A percentile compares a stretch with the other conserved stretches of the same genome.
Conservation (phyloP, 2,888 invertebrate species). For the Tiliacea aurago region DNA sequence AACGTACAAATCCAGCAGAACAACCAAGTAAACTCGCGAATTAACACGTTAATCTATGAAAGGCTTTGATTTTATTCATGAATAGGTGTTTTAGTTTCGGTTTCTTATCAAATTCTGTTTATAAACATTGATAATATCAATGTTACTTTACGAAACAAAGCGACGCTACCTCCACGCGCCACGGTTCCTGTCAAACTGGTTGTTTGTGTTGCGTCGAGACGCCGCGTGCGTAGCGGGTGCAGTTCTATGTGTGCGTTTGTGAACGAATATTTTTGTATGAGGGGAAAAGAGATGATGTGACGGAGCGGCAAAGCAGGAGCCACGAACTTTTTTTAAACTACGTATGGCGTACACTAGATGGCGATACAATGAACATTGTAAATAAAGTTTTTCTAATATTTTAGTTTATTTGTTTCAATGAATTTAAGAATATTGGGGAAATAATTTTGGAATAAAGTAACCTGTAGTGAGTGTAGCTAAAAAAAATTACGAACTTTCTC, state of each 20-base stretch:
- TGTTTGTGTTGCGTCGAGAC: slow-evolving; percentile 59
- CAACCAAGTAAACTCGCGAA: slow-evolving; percentile 71
- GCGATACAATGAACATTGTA: slow-evolving; percentile 24
- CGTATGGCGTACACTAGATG: slow-evolving; percentile 51
- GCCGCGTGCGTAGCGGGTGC: slow-evolving; percentile 37
- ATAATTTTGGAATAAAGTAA: background rate
- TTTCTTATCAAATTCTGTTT: slow-evolving; percentile 79
- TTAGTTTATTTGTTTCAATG: background rate
- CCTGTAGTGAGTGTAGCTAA: background rate
- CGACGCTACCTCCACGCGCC: slow-evolving; percentile 76
- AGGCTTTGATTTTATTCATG: slow-evolving; percentile 75
- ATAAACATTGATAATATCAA: slow-evolving; percentile 87
- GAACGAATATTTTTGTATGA: slow-evolving; percentile 57
- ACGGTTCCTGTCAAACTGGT: slow-evolving; percentile 86
- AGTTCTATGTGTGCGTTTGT: slow-evolving; percentile 52
- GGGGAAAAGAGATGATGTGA: slow-evolving; percentile 42
- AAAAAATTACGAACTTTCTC: background rate
- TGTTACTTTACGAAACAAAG: slow-evolving; percentile 75
- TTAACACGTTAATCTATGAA: slow-evolving; percentile 61
- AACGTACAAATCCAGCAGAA: slow-evolving; percentile 83
- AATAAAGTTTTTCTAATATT: background rate
- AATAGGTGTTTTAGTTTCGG: slow-evolving; percentile 63
- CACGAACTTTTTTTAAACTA: slow-evolving; percentile 29
- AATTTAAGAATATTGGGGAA: background rate
- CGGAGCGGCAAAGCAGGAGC: slow-evolving; percentile 17